phyloP scores from a whole-genome alignment of 2,888 invertebrate genomes.

The Tetrapedia diversipes region DNA sequence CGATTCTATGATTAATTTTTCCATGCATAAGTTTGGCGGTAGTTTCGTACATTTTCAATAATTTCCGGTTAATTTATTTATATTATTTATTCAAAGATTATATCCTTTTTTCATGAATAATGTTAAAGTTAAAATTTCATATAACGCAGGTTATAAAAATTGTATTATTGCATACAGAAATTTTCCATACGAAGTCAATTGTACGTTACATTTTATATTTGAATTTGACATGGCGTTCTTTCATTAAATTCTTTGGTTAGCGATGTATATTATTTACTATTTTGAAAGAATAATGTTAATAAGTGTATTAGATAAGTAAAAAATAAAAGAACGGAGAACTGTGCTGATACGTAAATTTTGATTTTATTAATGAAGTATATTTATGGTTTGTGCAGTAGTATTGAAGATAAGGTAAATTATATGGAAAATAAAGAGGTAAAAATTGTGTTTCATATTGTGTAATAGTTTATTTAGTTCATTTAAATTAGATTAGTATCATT shows the following conservation, averaged over 20 bases:
- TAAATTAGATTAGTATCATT: neutral
- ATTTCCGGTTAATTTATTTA: too few species aligned
- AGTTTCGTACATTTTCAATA: too few species aligned
- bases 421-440: neutral
- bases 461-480: neutral
- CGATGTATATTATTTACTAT: neutral
- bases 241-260: neutral
- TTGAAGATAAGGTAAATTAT: neutral
- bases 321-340: neutral
- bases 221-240: slow-evolving; percentile 13
- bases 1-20: too few species aligned
- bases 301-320: neutral
- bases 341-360: neutral
- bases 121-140: too few species aligned
- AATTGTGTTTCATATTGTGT: neutral
- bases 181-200: too few species aligned
- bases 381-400: neutral
- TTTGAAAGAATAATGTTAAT: neutral
- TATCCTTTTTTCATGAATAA: too few species aligned
- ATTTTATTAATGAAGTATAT: neutral
- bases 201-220: slow-evolving; percentile 41
- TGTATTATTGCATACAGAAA: too few species aligned
- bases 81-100: too few species aligned
- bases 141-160: too few species aligned
- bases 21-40: too few species aligned